phyloP scores from a whole-genome alignment of 2,797 vertebrate species.

The Ambastaia sidthimunki region DNA sequence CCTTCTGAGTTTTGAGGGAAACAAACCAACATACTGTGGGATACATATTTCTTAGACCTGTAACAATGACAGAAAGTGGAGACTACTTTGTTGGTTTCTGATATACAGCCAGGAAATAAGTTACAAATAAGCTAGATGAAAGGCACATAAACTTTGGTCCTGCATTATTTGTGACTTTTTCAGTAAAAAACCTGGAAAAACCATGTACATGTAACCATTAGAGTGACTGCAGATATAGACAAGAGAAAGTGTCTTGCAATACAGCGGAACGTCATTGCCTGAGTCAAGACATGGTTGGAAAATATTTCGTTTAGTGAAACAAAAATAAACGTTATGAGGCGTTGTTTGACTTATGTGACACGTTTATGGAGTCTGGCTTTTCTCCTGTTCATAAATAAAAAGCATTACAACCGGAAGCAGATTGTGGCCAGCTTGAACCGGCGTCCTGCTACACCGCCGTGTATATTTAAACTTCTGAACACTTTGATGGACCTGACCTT shows the following conservation, averaged over 20 bases:
- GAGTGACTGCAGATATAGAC: slow-evolving; percentile 47
- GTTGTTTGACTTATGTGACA: slow-evolving; percentile 47
- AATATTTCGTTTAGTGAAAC: slow-evolving; percentile 2
- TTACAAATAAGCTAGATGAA: slow-evolving; percentile 73
- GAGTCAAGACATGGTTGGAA: slow-evolving; percentile 58
- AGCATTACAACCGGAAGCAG: slow-evolving; percentile 55
- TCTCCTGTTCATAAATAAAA: slow-evolving; percentile 69
- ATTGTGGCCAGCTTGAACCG: slow-evolving; percentile 13
- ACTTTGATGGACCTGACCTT: slow-evolving; percentile 5
- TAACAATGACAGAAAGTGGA: slow-evolving; percentile 41
- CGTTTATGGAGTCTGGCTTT: slow-evolving; percentile 68
- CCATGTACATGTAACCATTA: slow-evolving; percentile 51
- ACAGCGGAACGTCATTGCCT: slow-evolving; percentile 58
- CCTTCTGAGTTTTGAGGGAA: slow-evolving; percentile 47
- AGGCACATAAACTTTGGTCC: slow-evolving; percentile 91
- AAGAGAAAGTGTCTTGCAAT: slow-evolving; percentile 49
- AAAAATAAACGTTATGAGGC: slow-evolving; percentile 10
- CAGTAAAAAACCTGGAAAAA: slow-evolving; percentile 66
- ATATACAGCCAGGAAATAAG: slow-evolving; percentile 67
- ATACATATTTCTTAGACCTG: slow-evolving; percentile 42
- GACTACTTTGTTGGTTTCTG: slow-evolving; percentile 45
- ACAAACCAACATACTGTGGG: slow-evolving; percentile 19
- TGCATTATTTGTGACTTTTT: slow-evolving; percentile 74
- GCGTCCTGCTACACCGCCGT: neutral
- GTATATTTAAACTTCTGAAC: neutral